Evolutionary conservation across 2,888 invertebrate species (phyloP).

Genomic region (Habroteleia sp.): DNA sequence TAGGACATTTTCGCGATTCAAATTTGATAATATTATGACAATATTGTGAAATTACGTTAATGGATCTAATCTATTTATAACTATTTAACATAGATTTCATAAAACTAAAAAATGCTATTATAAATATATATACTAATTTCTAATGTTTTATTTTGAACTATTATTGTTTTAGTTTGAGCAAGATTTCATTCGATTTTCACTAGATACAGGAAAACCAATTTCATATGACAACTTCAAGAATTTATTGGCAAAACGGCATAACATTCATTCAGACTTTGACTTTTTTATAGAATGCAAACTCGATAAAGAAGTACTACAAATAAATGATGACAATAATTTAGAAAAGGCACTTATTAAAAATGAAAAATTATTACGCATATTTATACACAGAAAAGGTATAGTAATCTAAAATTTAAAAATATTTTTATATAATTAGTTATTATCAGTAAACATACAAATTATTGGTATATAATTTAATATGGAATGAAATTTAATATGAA

Average conservation of each 20-base stretch:
- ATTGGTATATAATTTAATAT: conserved; percentile 13
- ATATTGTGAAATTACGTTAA: no score
- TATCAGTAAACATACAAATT: background rate
- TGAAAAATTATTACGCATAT: conserved; percentile 91
- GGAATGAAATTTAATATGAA: no score
- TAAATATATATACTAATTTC: conserved; percentile 58
- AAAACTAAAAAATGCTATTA: no score
- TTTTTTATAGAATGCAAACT: conserved; percentile 96
- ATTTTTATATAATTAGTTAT: background rate
- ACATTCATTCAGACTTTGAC: conserved; percentile 90
- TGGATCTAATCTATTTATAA: no score
- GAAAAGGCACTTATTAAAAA: conserved; percentile 93
- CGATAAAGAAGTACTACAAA: conserved; percentile 97
- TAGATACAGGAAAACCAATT: conserved; percentile 86
- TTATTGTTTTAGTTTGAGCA: conserved; percentile 99
- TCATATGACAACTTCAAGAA: conserved; percentile 94
- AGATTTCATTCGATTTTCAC: conserved; percentile 96
- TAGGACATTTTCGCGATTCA: no score
- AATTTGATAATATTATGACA: no score
- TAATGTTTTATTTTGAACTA: no score
- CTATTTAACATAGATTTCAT: no score
- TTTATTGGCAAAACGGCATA: conserved; percentile 89
- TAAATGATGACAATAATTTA: conserved; percentile 99
- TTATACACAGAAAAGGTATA: conserved; percentile 94
- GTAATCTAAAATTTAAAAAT: background rate